Evolutionary conservation across 35 echinoderm and acorn worm genomes (phyloP).

Genomic region (Ophioderma brevispina): DNA sequence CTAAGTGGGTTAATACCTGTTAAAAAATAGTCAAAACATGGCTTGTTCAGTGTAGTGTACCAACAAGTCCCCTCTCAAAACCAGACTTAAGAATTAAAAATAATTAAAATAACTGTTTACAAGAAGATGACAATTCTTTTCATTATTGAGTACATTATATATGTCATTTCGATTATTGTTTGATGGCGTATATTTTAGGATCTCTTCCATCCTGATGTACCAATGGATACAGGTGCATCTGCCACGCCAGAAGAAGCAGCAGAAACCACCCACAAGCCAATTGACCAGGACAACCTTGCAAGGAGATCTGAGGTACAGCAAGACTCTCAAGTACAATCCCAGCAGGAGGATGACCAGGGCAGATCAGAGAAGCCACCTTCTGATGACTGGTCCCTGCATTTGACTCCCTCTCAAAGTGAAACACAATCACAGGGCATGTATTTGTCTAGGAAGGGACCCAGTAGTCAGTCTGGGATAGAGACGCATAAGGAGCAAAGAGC

Average conservation of each 20-base stretch:
- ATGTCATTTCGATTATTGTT: too few relatives aligned
- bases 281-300: not conserved
- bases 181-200: not conserved
- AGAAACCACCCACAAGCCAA: not conserved
- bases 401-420: constrained; percentile 49
- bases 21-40: too few relatives aligned
- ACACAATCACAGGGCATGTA: constrained; percentile 20
- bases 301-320: not conserved
- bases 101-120: too few relatives aligned
- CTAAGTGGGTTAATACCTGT: too few relatives aligned
- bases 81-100: too few relatives aligned
- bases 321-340: not conserved
- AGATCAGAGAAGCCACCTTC: not conserved
- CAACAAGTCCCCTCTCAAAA: too few relatives aligned
- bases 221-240: not conserved
- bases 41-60: too few relatives aligned
- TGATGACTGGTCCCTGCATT: constrained; percentile 39
- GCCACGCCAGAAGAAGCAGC: not conserved
- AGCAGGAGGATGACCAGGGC: not conserved
- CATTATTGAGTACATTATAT: too few relatives aligned
- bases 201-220: not conserved
- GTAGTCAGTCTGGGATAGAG: not conserved
- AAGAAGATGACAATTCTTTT: too few relatives aligned
- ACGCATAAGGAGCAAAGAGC: too few relatives aligned
- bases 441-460: not conserved